These are phyloP conservation scores for Neoseiulus cucumeris DNA, from an alignment of 1,140 invertebrate species.

Conservation along the genomic window DNA sequence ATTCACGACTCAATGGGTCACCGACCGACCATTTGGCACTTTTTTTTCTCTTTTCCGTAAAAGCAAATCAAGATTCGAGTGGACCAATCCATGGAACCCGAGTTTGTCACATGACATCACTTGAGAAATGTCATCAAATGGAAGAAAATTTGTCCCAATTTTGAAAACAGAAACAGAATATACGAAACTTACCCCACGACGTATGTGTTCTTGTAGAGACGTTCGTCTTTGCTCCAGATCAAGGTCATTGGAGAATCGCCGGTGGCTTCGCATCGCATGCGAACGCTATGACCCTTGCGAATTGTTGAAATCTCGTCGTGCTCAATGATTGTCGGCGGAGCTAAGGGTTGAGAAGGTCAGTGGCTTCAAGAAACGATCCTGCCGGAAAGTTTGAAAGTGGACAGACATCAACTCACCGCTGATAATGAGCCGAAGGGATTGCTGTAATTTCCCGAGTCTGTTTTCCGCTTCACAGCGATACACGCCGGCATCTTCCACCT, in stretches of 20 bases:
- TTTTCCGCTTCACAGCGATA: slow-evolving; percentile 68
- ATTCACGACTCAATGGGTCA: too few relatives aligned
- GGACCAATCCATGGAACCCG: too few relatives aligned
- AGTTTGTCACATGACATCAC: too few relatives aligned
- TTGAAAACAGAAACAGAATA: too few relatives aligned
- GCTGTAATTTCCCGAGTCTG: slow-evolving; percentile 36
- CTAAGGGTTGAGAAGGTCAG: not conserved
- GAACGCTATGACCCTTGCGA: not conserved
- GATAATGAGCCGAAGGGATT: not conserved
- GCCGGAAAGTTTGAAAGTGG: not conserved
- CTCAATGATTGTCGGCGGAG: slow-evolving; percentile 1
- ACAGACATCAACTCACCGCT: not conserved
- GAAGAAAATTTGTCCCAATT: too few relatives aligned
- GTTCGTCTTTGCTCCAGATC: slow-evolving; percentile 6
- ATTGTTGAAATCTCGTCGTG: not conserved
- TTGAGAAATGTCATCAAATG: too few relatives aligned
- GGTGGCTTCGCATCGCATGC: not conserved
- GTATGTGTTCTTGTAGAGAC: not conserved
- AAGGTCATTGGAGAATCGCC: slow-evolving; percentile 3
- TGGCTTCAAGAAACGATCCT: not conserved
- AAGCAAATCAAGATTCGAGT: too few relatives aligned
- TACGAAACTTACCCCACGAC: not conserved
- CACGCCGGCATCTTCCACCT: slow-evolving; percentile 40
- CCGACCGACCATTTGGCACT: too few relatives aligned
- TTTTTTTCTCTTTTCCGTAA: too few relatives aligned